A percentile compares a stretch with the other conserved stretches of the same genome.
These are phyloP conservation scores for Ctenochaetus hawaiiensis DNA, from an alignment of 2,797 vertebrate species.

Conservation along the genomic window DNA sequence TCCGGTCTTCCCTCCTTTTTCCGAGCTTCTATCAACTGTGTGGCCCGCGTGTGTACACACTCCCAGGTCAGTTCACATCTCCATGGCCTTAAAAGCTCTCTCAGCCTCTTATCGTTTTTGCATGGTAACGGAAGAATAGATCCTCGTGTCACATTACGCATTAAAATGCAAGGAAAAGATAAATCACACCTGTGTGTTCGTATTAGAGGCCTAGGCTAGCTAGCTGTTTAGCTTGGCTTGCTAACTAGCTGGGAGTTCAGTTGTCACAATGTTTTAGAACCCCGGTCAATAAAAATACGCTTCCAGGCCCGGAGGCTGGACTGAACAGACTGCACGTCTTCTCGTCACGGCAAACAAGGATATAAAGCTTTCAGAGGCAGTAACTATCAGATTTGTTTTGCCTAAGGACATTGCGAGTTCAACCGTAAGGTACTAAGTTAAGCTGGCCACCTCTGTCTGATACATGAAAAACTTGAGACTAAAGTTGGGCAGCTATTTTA, in stretches of 20 bases:
- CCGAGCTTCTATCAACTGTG: slow-evolving; percentile 47
- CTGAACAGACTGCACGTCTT: too few relatives aligned
- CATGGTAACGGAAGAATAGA: neutral
- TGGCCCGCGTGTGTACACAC: slow-evolving; percentile 79
- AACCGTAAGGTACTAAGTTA: neutral
- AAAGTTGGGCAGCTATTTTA: slow-evolving; percentile 63
- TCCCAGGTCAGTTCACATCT: slow-evolving; percentile 73
- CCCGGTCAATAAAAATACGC: neutral
- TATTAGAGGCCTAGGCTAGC: slow-evolving; percentile 51
- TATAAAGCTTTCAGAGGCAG: too few relatives aligned
- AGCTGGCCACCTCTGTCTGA: slow-evolving; percentile 25
- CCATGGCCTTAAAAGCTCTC: neutral
- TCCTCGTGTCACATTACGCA: fast-evolving
- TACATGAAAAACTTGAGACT: slow-evolving; percentile 28
- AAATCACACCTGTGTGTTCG: neutral
- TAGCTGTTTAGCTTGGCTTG: slow-evolving; percentile 56
- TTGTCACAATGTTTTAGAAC: neutral
- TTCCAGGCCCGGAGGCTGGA: neutral
- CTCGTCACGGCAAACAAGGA: fast-evolving
- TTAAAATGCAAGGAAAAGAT: neutral
- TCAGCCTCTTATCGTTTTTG: neutral
- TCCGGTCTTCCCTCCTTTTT: slow-evolving; percentile 68
- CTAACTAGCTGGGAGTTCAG: slow-evolving; percentile 37
- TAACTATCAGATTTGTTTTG: fast-evolving
- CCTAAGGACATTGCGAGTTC: neutral